phyloP scores from a whole-genome alignment of 2,797 vertebrate species.

The Syngnathus rostellatus region DNA sequence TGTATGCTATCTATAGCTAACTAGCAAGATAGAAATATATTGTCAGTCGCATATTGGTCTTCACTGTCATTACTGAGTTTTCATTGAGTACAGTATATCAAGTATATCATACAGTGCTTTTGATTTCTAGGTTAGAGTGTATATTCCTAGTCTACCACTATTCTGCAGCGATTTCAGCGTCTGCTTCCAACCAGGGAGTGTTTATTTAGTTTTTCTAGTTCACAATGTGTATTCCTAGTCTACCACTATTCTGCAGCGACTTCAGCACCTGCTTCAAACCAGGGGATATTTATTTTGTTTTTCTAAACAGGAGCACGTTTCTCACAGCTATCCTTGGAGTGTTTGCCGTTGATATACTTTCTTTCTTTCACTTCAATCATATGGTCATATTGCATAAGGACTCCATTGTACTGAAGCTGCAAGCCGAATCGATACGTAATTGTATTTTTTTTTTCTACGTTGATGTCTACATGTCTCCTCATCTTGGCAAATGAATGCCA shows the following conservation, averaged over 20 bases:
- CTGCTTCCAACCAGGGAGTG: slow-evolving; percentile 11
- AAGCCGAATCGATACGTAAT: slow-evolving; percentile 32
- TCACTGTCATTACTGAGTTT: too few relatives aligned
- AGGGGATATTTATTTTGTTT: slow-evolving; percentile 8
- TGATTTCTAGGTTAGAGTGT: neutral
- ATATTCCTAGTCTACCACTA: neutral
- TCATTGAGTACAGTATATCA: too few relatives aligned
- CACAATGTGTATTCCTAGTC: neutral
- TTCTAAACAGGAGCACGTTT: slow-evolving; percentile 20
- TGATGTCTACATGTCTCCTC: slow-evolving; percentile 11
- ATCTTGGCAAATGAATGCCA: slow-evolving; percentile 25
- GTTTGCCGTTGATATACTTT: slow-evolving; percentile 23
- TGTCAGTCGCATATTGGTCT: too few relatives aligned
- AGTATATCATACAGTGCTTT: too few relatives aligned
- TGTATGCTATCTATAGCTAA: neutral
- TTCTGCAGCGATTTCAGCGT: slow-evolving; percentile 4
- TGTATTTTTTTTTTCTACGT: slow-evolving; percentile 31
- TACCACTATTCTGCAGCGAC: neutral
- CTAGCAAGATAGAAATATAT: neutral
- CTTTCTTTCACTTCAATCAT: slow-evolving; percentile 41
- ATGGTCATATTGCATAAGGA: slow-evolving; percentile 33
- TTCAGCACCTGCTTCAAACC: slow-evolving; percentile 10
- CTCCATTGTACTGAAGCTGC: slow-evolving; percentile 20
- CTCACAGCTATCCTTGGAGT: slow-evolving; percentile 8
- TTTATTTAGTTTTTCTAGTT: slow-evolving; percentile 4